Conservation (phyloP, 2,888 invertebrate species). For the Microctonus brassicae region DNA sequence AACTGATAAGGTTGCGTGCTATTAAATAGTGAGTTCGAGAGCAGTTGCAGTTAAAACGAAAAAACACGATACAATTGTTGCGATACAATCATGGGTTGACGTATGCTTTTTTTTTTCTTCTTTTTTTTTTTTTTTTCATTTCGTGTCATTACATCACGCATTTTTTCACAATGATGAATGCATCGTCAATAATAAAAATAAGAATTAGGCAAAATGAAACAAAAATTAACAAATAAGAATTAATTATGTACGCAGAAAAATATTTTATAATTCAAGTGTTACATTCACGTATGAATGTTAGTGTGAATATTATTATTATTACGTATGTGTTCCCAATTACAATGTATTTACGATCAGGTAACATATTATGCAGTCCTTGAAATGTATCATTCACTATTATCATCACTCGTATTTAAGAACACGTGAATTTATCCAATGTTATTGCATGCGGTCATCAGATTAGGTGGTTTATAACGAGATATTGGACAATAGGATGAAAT, state of each 20-base stretch:
- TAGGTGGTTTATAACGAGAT: slow-evolving; percentile 11
- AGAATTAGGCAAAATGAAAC: not conserved
- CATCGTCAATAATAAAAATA: not conserved
- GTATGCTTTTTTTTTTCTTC: not conserved
- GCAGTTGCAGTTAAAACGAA: not conserved
- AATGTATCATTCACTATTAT: not conserved
- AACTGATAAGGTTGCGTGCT: not conserved
- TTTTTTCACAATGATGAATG: not conserved
- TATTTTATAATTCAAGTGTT: not conserved
- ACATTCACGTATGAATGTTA: too few species aligned
- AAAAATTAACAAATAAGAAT: not conserved
- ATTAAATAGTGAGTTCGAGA: not conserved
- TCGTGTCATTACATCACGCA: not conserved
- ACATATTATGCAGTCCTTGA: slow-evolving; percentile 1
- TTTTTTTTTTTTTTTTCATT: not conserved
- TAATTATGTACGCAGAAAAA: not conserved
- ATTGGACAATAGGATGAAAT: slow-evolving; percentile 19
- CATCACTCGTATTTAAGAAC: not conserved
- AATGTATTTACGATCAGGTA: not conserved
- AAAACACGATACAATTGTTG: too few species aligned
- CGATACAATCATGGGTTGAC: not conserved
- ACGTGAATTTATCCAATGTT: slow-evolving; percentile 3
- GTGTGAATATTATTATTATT: not conserved
- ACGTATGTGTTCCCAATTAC: not conserved
- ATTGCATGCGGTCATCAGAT: slow-evolving; percentile 24